phyloP scores from a whole-genome alignment of 1,140 invertebrate species.

The Drosophila seguyi region DNA sequence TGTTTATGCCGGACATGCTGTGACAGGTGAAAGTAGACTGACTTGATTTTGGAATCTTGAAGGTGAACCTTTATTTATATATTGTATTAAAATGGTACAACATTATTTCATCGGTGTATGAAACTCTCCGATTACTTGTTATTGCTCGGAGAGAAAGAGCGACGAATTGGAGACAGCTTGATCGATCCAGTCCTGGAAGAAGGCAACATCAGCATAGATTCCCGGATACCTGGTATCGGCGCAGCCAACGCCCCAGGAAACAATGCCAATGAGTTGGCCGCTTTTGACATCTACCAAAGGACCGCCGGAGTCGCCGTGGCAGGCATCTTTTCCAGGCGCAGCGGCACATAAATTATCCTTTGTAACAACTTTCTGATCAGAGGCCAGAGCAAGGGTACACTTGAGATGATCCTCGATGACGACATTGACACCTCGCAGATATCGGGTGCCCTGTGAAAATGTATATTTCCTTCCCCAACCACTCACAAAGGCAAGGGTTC shows the following conservation, averaged over 20 bases:
- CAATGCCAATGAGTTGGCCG: neutral
- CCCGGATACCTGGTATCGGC: slow-evolving; percentile 1
- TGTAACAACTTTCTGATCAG: neutral
- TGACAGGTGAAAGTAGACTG: slow-evolving; percentile 58
- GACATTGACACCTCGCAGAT: neutral
- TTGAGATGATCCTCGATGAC: neutral
- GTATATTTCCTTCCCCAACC: neutral
- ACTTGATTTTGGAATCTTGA: slow-evolving; percentile 3
- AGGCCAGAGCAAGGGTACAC: neutral
- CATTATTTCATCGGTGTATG: neutral
- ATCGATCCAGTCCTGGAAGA: neutral
- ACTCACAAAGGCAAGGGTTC: neutral
- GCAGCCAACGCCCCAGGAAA: neutral
- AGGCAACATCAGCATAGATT: slow-evolving; percentile 2
- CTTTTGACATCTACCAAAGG: neutral
- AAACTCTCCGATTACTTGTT: neutral
- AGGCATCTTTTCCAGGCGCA: slow-evolving; percentile 1
- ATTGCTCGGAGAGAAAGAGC: neutral
- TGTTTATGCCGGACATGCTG: slow-evolving; percentile 61
- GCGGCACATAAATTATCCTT: neutral
- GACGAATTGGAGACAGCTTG: neutral
- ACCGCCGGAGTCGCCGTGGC: neutral
- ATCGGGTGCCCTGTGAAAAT: neutral
- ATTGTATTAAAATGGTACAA: neutral
- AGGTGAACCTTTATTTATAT: neutral